A percentile compares a stretch with the other conserved stretches of the same genome.
phyloP scores from a whole-genome alignment of 2,888 invertebrate genomes.

The Diplolepis rosae region DNA sequence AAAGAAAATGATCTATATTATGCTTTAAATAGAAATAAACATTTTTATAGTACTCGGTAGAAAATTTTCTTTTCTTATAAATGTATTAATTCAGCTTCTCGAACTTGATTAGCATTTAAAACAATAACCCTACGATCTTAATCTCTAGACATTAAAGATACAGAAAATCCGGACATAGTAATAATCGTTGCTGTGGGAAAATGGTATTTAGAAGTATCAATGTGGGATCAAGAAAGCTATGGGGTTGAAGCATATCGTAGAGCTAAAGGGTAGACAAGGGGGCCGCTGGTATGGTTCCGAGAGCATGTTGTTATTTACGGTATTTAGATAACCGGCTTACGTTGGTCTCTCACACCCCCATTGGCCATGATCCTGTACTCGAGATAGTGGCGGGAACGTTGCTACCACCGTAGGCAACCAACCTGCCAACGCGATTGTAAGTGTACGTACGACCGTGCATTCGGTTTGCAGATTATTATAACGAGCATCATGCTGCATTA shows the following conservation, averaged over 20 bases:
- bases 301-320: slow-evolving; percentile 70
- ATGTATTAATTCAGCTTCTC: neutral
- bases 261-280: slow-evolving; percentile 44
- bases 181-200: slow-evolving; percentile 20
- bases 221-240: slow-evolving; percentile 10
- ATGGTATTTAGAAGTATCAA: slow-evolving; percentile 11
- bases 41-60: neutral
- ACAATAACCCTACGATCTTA: neutral
- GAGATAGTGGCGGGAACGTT: slow-evolving; percentile 65
- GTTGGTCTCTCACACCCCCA: slow-evolving; percentile 65
- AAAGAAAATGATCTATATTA: too few relatives aligned
- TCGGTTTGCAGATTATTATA: slow-evolving; percentile 70
- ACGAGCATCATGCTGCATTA: slow-evolving; percentile 68
- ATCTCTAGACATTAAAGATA: neutral
- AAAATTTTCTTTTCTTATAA: neutral
- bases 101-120: slow-evolving; percentile 19
- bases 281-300: slow-evolving; percentile 18
- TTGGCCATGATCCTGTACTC: slow-evolving; percentile 67
- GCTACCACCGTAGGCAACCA: slow-evolving; percentile 52
- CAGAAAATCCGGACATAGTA: slow-evolving; percentile 11
- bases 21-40: too few relatives aligned
- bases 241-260: slow-evolving; percentile 42
- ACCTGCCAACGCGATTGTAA: slow-evolving; percentile 52
- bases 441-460: slow-evolving; percentile 52
- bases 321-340: slow-evolving; percentile 74